Base-by-base conservation (phyloP, 2,797 vertebrate genomes). In the Aldrovandia affinis region DNA sequence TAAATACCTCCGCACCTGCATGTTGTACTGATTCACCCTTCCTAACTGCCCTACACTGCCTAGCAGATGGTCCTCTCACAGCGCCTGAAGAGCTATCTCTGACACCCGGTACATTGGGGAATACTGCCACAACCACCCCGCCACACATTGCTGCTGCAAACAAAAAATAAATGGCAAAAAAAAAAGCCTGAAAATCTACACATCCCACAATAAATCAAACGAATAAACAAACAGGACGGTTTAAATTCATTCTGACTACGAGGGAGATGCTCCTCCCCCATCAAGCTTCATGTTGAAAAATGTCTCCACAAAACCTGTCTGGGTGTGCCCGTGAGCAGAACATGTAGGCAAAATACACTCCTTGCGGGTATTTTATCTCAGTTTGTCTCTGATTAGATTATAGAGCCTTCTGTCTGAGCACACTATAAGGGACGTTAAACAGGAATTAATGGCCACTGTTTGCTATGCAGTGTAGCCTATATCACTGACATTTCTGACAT, bases 1-100 rank as follows among this genome's bases (percentile, higher is more conserved):
- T 91, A 90, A 92, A 92, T 91, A 93, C 89, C 91, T 91, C 88
- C 89, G 91, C 91, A 93, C 92, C 92, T 94, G 93, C 93, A 93
- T 92, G 92, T 93, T 90, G 88, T 87, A 83, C 87, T 88, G 90
- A 91, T 92, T 91, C 90, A 86, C 88, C 91, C 91, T 86, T 81
- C 47, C 42, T 70, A 47, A 70, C n/a, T n/a, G n/a, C n/a, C n/a
- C n/a, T 28, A 28, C 42, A 42, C 44, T 89, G 90, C 85, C 87
- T 83, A 87, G 89, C 94, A 95, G 94, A 94, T 94, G 94, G 93
- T 94, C 81, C 44, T 81, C 81, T 84, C 85, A 33, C 33, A 30
- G 81, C 82, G 81, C 81, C 85, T 68, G 75, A 84, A 85, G 86
- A 54, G 44, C 84, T 75, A n/a, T 61, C 82, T 85, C 77, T 88